Percentiles rank a stretch among this genome's conserved stretches.
These are phyloP conservation scores for Capitulum mitella DNA, from an alignment of 2,888 invertebrate genomes.

Conservation along the genomic window DNA sequence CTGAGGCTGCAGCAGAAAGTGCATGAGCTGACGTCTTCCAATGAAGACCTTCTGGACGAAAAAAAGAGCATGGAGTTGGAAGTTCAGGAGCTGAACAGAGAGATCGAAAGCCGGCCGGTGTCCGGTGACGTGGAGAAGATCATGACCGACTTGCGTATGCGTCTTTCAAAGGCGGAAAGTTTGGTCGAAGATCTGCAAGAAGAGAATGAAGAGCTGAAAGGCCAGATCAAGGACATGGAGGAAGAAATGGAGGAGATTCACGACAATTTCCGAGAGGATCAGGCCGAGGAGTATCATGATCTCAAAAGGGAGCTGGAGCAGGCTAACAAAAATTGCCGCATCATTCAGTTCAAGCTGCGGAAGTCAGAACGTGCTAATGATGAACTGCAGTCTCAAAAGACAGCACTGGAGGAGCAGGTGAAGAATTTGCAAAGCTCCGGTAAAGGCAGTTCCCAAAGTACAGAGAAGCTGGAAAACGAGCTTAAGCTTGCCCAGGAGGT, in stretches of 20 bases:
- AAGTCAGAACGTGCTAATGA: slow-evolving; percentile 87
- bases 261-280: slow-evolving; percentile 93
- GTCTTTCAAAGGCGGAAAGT: slow-evolving; percentile 80
- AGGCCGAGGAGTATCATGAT: slow-evolving; percentile 90
- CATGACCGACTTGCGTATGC: slow-evolving; percentile 60
- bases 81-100: slow-evolving; percentile 35
- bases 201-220: slow-evolving; percentile 89
- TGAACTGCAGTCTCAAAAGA: slow-evolving; percentile 77
- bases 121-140: slow-evolving; percentile 35
- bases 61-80: slow-evolving; percentile 34
- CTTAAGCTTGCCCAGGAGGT: slow-evolving; percentile 69
- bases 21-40: slow-evolving; percentile 25
- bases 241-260: slow-evolving; percentile 99
- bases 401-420: slow-evolving; percentile 50
- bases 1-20: slow-evolving; percentile 35
- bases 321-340: slow-evolving; percentile 94
- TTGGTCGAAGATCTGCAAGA: slow-evolving; percentile 90
- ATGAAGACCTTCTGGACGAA: slow-evolving; percentile 34
- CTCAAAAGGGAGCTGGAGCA: slow-evolving; percentile 92
- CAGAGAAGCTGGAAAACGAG: slow-evolving; percentile 78
- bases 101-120: slow-evolving; percentile 34
- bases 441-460: slow-evolving; percentile 53
- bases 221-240: slow-evolving; percentile 84
- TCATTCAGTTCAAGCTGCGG: slow-evolving; percentile 92
- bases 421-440: slow-evolving; percentile 42